Conservation (phyloP, 2,888 invertebrate species). For the Endotricha flammealis region DNA sequence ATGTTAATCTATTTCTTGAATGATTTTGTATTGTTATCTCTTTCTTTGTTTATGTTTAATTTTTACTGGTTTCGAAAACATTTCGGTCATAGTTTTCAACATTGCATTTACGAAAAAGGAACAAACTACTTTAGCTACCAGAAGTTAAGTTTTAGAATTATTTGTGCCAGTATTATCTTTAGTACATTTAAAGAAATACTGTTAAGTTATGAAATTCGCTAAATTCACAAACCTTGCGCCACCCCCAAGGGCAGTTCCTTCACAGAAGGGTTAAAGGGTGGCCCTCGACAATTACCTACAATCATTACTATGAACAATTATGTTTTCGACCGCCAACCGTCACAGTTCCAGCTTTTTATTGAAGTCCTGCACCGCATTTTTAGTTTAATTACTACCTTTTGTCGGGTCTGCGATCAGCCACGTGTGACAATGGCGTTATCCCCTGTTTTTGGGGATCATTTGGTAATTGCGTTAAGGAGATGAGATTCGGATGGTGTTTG, state of each 20-base stretch:
- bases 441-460: constrained; percentile 29
- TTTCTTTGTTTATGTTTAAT: too few relatives aligned
- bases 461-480: constrained; percentile 26
- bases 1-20: too few relatives aligned
- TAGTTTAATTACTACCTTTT: constrained; percentile 66
- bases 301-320: constrained; percentile 73
- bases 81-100: too few relatives aligned
- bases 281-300: constrained; percentile 71
- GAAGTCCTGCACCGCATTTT: constrained; percentile 59
- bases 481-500: constrained; percentile 15
- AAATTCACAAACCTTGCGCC: constrained; percentile 24
- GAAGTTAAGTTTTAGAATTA: too few relatives aligned
- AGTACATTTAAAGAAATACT: not conserved
- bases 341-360: constrained; percentile 70
- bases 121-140: too few relatives aligned
- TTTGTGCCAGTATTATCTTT: too few relatives aligned
- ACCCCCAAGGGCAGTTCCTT: constrained; percentile 43
- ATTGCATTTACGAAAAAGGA: too few relatives aligned
- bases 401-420: constrained; percentile 35
- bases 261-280: constrained; percentile 61
- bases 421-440: constrained; percentile 37
- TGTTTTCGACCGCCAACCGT: constrained; percentile 60
- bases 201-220: constrained; percentile 16
- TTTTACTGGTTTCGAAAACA: too few relatives aligned
- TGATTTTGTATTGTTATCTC: too few relatives aligned